A percentile compares a stretch with the other conserved stretches of the same genome.
These are phyloP conservation scores for Manis pentadactyla DNA, from an alignment of 2,797 vertebrate species.

Conservation along the genomic window DNA sequence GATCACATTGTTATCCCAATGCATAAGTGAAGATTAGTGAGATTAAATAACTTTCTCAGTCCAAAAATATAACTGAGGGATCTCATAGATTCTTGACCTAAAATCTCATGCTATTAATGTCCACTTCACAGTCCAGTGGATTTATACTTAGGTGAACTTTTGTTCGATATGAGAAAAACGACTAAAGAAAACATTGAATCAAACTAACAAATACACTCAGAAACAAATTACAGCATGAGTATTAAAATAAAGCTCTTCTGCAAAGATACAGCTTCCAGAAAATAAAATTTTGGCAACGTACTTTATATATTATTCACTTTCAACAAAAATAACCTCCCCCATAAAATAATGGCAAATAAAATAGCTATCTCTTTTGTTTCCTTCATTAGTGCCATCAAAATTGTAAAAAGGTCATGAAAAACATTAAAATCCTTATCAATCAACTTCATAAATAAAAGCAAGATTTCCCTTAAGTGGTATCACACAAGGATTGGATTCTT, in stretches of 20 bases:
- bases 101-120: not conserved
- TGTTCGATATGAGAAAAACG: conserved; percentile 20
- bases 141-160: conserved; percentile 29
- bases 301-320: not conserved
- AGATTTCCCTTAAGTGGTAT: not conserved
- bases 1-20: not conserved
- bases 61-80: not conserved
- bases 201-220: conserved; percentile 36
- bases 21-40: conserved; percentile 9
- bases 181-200: not conserved
- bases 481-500: not conserved
- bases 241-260: not conserved
- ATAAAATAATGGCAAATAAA: conserved; percentile 52
- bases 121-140: not conserved
- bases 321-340: conserved; percentile 30
- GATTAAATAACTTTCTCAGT: not conserved
- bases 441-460: conserved; percentile 6
- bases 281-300: conserved; percentile 19
- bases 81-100: not conserved
- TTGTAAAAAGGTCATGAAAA: not conserved
- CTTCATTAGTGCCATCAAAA: conserved; percentile 29
- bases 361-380: not conserved
- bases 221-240: not conserved
- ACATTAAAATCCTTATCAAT: conserved; percentile 40
- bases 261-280: conserved; percentile 33